phyloP scores from a whole-genome alignment of 2,888 invertebrate genomes.

The Drosophila crucigera region DNA sequence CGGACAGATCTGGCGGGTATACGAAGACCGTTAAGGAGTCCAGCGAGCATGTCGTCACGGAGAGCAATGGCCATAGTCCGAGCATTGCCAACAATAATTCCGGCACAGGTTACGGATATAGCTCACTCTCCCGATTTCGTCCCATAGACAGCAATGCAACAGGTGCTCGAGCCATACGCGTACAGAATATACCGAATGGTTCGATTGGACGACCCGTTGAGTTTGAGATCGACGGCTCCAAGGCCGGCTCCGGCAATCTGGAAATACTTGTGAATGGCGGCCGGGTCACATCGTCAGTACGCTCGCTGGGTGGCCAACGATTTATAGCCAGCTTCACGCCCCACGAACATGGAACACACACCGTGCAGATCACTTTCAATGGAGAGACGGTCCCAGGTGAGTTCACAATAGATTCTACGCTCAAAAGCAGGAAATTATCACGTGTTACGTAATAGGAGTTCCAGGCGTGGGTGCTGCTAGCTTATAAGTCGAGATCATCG shows the following conservation, averaged over 20 bases:
- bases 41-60: constrained; percentile 84
- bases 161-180: constrained; percentile 94
- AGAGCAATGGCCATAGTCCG: constrained; percentile 72
- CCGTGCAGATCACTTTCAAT: constrained; percentile 97
- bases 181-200: constrained; percentile 94
- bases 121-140: constrained; percentile 83
- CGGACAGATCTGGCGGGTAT: constrained; percentile 83
- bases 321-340: constrained; percentile 97
- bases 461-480: constrained; percentile 29
- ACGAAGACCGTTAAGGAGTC: constrained; percentile 85
- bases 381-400: constrained; percentile 95
- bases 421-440: constrained; percentile 18
- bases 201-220: constrained; percentile 96
- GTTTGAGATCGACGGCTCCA: constrained; percentile 98
- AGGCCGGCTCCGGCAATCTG: constrained; percentile 98
- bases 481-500: constrained; percentile 13
- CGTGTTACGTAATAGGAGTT: constrained; percentile 25
- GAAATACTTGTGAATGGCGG: constrained; percentile 98
- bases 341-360: constrained; percentile 93
- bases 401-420: constrained; percentile 81
- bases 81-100: constrained; percentile 26
- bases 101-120: constrained; percentile 73
- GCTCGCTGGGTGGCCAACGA: constrained; percentile 94
- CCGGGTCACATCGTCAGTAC: constrained; percentile 96
- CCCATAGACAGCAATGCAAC: constrained; percentile 87